Base-by-base conservation (phyloP, 2,888 invertebrate genomes). In the Trachelus iudaicus region DNA sequence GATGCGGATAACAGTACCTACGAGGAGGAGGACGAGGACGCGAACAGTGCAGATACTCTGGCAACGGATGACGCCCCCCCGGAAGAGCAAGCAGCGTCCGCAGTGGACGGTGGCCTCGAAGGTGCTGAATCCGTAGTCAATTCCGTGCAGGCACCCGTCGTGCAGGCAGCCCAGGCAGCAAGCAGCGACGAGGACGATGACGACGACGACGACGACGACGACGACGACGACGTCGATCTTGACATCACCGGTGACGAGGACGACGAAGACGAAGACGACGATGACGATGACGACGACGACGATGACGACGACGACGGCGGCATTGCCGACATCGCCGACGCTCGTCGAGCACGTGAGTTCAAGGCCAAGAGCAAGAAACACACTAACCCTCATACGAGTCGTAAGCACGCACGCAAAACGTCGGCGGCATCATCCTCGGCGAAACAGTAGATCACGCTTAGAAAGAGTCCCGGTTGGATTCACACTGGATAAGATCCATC, bases 311-410 rank as follows among this genome's bases (percentile, higher is more conserved):
- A 94, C 76, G 93, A 93, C 82, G 95, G 94, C 81, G 94, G 95
- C 85, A 95, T 95, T 88, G 93, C 94, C 86, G 93, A 94, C 86
- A 94, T 96, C 92, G 93, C 94, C 89, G 94, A 94, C 92, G 94
- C 95, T 87, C 94, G 94, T 92, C 93, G 93, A 93, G 94, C 96
- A 96, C 96, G 97, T 96, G 96, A 97, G 97, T 96, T 96, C 90
- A 96, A 95, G 95, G 94, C 94, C 85, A 90, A 90, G 87, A 89
- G 88, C 86, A 90, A 90, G 87, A 90, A 91, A 88, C 89, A 89
- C 87, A 87, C 83, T 85, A 87, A 85, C 86, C 73, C n/a, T 76
- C 82, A 80, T 76, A 75, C 80, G 85, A 40, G 83, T 81, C 88
- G 83, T 75, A 89, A 88, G 80, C 89, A 88, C 83, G 81, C 88